Conservation (phyloP, 2,797 vertebrate species). For the Sphenodon punctatus region DNA sequence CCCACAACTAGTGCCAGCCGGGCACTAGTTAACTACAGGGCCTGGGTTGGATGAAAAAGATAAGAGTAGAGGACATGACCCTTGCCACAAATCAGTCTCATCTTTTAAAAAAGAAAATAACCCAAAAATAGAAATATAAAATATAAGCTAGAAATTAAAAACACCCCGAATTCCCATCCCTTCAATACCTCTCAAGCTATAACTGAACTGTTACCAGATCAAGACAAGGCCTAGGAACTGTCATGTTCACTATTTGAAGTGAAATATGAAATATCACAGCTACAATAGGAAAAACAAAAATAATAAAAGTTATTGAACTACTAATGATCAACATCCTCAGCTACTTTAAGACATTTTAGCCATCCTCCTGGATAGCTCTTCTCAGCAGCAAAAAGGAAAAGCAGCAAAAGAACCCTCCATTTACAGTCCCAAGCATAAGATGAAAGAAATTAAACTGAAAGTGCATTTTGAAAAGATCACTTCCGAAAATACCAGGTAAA, state of each 20-base stretch:
- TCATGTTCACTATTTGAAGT: not conserved
- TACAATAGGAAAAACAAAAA: not conserved
- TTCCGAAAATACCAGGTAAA: slow-evolving; percentile 4
- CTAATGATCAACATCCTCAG: not conserved
- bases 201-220: too few relatives aligned
- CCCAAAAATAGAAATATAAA: too few relatives aligned
- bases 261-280: not conserved
- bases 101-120: too few relatives aligned
- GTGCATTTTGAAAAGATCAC: slow-evolving; percentile 19
- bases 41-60: too few relatives aligned
- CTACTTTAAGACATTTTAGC: not conserved
- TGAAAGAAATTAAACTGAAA: slow-evolving; percentile 21
- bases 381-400: not conserved
- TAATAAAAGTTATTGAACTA: not conserved
- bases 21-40: too few relatives aligned
- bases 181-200: too few relatives aligned
- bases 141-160: too few relatives aligned
- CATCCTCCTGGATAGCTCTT: not conserved
- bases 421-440: not conserved
- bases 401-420: not conserved
- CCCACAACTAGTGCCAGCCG: too few relatives aligned
- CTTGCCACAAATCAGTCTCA: too few relatives aligned
- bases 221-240: not conserved
- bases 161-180: too few relatives aligned
- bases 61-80: too few relatives aligned